Percentiles rank a stretch among this genome's conserved stretches.
Evolutionary conservation across 1,140 invertebrate genomes (phyloP).

Genomic region (Procambarus clarkii): DNA sequence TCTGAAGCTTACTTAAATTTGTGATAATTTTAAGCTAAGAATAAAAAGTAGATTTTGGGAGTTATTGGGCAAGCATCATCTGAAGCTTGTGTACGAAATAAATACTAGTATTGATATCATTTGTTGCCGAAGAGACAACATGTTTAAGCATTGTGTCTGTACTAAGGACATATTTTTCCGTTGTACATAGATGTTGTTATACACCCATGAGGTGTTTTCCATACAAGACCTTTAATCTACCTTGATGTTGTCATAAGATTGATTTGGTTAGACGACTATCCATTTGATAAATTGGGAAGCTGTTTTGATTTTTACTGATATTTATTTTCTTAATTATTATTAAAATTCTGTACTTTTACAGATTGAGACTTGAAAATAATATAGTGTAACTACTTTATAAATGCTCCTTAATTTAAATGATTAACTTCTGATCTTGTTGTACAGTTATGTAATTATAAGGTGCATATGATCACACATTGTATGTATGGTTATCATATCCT

Average conservation of each 20-base stretch:
- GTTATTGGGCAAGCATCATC: not conserved
- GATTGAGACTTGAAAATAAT: not conserved
- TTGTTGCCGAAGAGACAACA: not conserved
- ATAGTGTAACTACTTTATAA: not conserved
- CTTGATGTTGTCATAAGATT: not conserved
- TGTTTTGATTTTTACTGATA: not conserved
- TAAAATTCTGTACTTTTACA: not conserved
- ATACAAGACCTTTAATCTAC: not conserved
- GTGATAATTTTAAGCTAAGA: not conserved
- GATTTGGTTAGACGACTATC: not conserved
- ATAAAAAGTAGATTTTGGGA: not conserved
- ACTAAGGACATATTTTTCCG: not conserved
- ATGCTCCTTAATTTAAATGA: not conserved
- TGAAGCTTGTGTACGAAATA: not conserved
- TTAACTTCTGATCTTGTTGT: not conserved
- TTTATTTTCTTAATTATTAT: not conserved
- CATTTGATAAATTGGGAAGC: not conserved
- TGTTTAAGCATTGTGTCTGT: not conserved
- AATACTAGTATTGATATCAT: not conserved
- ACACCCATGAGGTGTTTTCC: not conserved
- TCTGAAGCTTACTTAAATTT: not conserved
- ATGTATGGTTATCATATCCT: not conserved
- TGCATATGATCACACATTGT: too few relatives aligned
- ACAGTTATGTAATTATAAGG: not conserved
- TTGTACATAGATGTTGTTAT: not conserved